Percentiles rank a stretch among this genome's conserved stretches.
phyloP scores from a whole-genome alignment of 2,888 invertebrate species.

The Tigriopus californicus region DNA sequence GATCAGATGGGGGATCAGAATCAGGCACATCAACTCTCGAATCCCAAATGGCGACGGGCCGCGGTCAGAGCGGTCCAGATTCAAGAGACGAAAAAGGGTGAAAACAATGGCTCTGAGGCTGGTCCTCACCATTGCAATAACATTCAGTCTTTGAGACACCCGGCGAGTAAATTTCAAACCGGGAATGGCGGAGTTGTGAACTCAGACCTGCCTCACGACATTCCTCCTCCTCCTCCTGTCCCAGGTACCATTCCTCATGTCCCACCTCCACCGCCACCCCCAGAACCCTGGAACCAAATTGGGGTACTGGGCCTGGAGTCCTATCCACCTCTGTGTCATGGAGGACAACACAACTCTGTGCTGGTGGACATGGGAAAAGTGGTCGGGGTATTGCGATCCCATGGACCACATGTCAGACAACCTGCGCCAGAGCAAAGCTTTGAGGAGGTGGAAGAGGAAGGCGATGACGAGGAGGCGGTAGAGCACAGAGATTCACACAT shows the following conservation, averaged over 20 bases:
- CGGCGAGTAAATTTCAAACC: not conserved
- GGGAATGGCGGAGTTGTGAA: not conserved
- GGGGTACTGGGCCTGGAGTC: not conserved
- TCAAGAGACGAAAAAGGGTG: not conserved
- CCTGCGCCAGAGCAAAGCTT: not conserved
- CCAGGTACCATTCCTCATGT: not conserved
- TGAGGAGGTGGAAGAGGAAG: not conserved
- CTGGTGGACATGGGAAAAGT: slow-evolving; percentile 10
- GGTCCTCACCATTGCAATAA: not conserved
- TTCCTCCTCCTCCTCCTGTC: not conserved
- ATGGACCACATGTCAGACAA: too few relatives aligned
- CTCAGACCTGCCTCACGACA: not conserved
- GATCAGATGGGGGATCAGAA: too few relatives aligned
- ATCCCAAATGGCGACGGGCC: not conserved
- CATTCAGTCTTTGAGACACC: not conserved
- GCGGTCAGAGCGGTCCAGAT: not conserved
- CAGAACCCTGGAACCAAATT: slow-evolving; percentile 2
- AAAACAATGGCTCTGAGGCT: not conserved
- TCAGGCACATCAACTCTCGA: not conserved
- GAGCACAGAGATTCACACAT: not conserved
- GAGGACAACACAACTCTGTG: not conserved
- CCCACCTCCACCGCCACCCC: not conserved
- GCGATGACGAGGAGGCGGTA: not conserved
- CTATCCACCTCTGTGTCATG: too few relatives aligned
- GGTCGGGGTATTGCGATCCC: slow-evolving; percentile 1